Evolutionary conservation across 1,140 invertebrate species (phyloP), one percentile per base, ranked within the genome.

Genomic region (Drosophila watanabei): DNA sequence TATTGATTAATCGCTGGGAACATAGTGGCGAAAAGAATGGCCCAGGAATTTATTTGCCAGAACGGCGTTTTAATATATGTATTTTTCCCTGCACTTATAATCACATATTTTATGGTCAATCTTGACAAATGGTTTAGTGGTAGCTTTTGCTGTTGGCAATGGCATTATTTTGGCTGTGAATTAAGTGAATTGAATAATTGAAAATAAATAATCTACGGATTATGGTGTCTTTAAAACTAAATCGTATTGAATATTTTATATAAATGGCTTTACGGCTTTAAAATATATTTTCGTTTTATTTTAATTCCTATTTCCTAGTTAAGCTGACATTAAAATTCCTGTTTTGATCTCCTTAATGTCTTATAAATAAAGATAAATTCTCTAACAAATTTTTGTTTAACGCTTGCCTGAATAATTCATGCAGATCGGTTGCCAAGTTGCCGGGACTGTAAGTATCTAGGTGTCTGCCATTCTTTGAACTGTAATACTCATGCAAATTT

Each of bases 1-100:
- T 79, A 79, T 79, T 79, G 76, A 79, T 79, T 79, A 79, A 79
- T 79, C 75, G 76, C 66, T 71, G 61, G 54, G 64, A 78, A 71
- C 65, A 62, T 79, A 62, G 49, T 71, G 64, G 18, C 64, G 41
- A 41, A 24, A 24, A 20, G 16, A 13, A 48, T 11, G 7, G 28
- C 49, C 16, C 24, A 20, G 54, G 43, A 66, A 24, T 54, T 57
- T 37, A 66, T 66, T 75, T 41, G 33, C 32, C 61, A 43, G 30
- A 75, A 75, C 24, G 32, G 54, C 18, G 35, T 28, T 65, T 69
- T 61, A 51, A 16, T 51, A 28, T 37, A 16, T 51, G 18, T 37
- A 16, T 9, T 16, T 69, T 63, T 13, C 13, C 54, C 9, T 32
- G 10, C 33, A 14, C n/a, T 45, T 45, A 59, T 14, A 45, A 43